These are phyloP conservation scores for Propithecus deckenii DNA, from an alignment of 2,797 vertebrate species.

Conservation along the genomic window DNA sequence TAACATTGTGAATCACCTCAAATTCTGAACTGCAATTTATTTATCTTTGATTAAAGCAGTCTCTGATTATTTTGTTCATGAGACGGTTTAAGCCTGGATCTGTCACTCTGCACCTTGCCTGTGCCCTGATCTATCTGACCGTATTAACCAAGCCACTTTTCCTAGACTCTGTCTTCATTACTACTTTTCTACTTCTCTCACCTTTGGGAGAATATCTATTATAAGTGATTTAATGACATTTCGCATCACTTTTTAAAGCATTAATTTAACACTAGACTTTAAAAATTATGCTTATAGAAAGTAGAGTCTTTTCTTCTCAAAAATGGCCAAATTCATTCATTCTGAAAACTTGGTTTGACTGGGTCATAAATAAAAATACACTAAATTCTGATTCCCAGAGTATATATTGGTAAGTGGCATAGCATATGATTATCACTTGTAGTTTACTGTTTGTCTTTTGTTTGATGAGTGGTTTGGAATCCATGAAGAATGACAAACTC, in stretches of 20 bases:
- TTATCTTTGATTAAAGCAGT: neutral
- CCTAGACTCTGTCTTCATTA: neutral
- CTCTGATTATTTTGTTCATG: neutral
- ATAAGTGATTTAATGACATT: neutral
- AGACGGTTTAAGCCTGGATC: neutral
- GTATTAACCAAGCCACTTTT: neutral
- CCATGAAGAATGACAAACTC: neutral
- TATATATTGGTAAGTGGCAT: neutral
- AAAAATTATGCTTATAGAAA: neutral
- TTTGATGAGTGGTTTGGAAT: neutral
- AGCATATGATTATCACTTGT: neutral
- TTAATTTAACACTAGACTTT: neutral
- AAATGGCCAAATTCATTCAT: neutral
- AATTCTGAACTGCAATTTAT: neutral
- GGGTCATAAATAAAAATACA: conserved; percentile 28
- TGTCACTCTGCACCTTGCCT: neutral
- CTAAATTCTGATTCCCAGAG: neutral
- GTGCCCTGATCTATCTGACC: neutral
- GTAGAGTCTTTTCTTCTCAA: neutral
- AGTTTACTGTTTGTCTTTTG: neutral
- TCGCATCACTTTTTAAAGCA: conserved; percentile 26
- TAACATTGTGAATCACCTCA: neutral
- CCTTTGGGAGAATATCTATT: neutral
- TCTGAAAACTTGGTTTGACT: conserved; percentile 42
- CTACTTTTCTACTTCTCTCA: neutral